These are phyloP conservation scores for Enteromius unitaeniatus DNA, from an alignment of 2,797 vertebrate genomes.

Conservation along the genomic window DNA sequence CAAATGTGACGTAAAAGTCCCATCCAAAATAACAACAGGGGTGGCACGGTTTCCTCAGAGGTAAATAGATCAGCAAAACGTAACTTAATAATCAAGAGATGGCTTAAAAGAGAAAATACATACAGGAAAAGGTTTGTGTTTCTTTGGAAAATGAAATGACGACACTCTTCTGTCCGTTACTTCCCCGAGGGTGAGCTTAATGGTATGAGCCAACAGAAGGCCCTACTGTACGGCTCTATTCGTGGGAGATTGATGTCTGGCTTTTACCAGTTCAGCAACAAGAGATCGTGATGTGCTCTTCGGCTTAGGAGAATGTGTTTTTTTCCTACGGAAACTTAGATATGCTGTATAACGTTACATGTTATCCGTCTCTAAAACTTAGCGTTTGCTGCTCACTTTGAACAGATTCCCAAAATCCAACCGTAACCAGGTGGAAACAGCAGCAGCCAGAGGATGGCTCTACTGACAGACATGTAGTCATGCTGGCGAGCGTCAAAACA, in stretches of 20 bases:
- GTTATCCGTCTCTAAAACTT: not conserved
- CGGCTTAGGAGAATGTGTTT: not conserved
- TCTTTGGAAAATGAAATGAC: not conserved
- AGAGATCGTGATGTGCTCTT: not conserved
- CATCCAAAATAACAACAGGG: slow-evolving; percentile 2
- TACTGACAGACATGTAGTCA: not conserved
- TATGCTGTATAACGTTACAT: not conserved
- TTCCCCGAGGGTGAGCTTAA: not conserved
- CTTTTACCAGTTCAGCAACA: not conserved
- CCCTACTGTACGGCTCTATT: not conserved
- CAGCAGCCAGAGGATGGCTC: not conserved
- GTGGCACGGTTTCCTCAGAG: not conserved
- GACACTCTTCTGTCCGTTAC: not conserved
- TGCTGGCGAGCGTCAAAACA: slow-evolving; percentile 5
- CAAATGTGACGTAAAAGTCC: slow-evolving; percentile 46
- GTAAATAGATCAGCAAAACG: not conserved
- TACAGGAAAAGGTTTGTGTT: not conserved
- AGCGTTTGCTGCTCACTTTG: not conserved
- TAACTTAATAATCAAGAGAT: not conserved
- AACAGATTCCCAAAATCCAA: not conserved
- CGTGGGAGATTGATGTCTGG: not conserved
- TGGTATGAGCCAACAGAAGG: slow-evolving; percentile 28
- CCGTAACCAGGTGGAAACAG: not conserved
- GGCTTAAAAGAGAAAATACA: not conserved
- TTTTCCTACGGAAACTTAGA: not conserved